phyloP scores from a whole-genome alignment of 1,140 invertebrate species.

The Drosophila albomicans region DNA sequence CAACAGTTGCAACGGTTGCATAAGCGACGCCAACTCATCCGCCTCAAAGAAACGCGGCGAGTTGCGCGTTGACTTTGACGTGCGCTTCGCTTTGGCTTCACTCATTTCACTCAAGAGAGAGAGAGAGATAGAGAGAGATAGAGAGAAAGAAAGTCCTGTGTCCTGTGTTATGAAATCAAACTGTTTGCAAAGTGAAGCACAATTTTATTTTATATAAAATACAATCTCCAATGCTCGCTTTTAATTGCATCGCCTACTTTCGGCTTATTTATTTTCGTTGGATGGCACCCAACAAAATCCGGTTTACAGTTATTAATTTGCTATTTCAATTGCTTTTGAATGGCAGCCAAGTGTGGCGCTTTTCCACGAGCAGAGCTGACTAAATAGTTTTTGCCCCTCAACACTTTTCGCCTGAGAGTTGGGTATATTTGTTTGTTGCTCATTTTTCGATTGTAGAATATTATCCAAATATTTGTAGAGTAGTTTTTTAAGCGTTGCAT shows the following conservation, averaged over 20 bases:
- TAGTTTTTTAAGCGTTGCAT: background rate
- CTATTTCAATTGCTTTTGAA: slow-evolving; percentile 55
- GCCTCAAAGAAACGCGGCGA: slow-evolving; percentile 2
- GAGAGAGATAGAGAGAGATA: too few species aligned
- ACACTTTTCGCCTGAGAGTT: background rate
- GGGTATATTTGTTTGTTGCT: slow-evolving; percentile 8
- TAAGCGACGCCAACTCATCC: slow-evolving; percentile 11
- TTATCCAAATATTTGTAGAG: background rate
- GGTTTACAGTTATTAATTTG: slow-evolving; percentile 36
- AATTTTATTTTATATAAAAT: too few species aligned
- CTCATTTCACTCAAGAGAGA: slow-evolving; percentile 17
- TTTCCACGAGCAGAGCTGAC: background rate
- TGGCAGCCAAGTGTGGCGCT: slow-evolving; percentile 32
- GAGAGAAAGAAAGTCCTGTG: too few species aligned
- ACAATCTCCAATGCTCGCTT: background rate
- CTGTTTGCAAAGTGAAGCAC: background rate
- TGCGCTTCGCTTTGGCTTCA: slow-evolving; percentile 10
- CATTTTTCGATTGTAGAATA: background rate
- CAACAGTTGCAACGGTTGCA: slow-evolving; percentile 2
- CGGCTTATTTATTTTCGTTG: background rate
- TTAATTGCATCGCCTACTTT: slow-evolving; percentile 14
- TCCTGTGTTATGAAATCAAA: background rate
- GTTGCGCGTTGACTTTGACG: slow-evolving; percentile 4
- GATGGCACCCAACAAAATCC: background rate
- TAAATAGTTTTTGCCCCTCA: slow-evolving; percentile 2